Evolutionary conservation across 2,113 vertebrate genomes (phyloP), one percentile per base, ranked within the genome.

Genomic region (Chionomys nivalis): DNA sequence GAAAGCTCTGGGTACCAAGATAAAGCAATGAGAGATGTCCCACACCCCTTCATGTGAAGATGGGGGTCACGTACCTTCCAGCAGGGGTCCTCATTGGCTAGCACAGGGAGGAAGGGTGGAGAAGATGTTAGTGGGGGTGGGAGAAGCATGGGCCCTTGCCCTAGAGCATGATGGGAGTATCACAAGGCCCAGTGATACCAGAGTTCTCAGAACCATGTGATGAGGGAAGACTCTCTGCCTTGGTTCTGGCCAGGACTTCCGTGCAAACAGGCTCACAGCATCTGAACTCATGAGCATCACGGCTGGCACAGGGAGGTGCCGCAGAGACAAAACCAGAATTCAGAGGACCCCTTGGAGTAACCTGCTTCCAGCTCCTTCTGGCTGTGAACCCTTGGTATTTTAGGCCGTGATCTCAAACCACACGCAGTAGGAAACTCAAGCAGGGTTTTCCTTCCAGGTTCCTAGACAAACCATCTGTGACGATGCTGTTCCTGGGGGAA

Each of bases 21-120:
- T 4, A 31, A 65, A 76, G 39, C 39, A 52, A 39, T 13, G 58
- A 0, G 44, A 19, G 73, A 17, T 14, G 13, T 9, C 68, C 82
- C 61, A 0, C 76, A 66, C 93, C 81, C 66, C n/a, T 65, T 5
- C 24, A 26, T 2, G 31, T 26, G 73, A 70, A 28, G 47, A 65
- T 0, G 70, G 83, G 83, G 17, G 44, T 65, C 98, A 98, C 98
- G 0, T 99, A 99, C 99, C 99, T 99, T 99, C 99, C 99, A 99
- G 99, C 99, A 99, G 94, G 99, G 98, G 90, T 99, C 99, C 99
- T 99, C 99, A 98, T 99, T 98, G 99, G 99, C 99, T 99, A 94
- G 99, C 99, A 96, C 98, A 98, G 96, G 98, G 98, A 99, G 97
- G 97, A 98, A 99, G 98, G 99, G 99, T 97, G 99, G 98, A 99